phyloP scores from a whole-genome alignment of 2,113 vertebrate species.

The Fukomys damarensis region DNA sequence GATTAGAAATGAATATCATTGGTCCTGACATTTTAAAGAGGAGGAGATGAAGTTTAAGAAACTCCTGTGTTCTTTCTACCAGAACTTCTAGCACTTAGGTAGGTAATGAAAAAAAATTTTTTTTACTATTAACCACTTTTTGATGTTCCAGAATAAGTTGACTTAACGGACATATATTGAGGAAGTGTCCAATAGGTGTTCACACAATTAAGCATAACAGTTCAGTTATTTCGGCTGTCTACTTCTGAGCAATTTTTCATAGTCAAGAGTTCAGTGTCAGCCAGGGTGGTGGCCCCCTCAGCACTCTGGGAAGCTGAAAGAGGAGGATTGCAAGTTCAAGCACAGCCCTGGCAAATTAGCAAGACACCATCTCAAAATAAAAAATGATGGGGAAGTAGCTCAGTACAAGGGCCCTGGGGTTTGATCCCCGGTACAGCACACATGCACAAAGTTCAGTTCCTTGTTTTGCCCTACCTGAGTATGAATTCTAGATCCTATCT shows the following conservation, averaged over 20 bases:
- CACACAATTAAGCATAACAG: neutral
- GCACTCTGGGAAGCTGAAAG: neutral
- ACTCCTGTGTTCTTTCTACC: neutral
- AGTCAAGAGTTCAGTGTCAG: neutral
- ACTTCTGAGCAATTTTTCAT: neutral
- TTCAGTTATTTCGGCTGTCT: neutral
- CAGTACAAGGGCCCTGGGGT: neutral
- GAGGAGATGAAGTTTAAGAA: neutral
- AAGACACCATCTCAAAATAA: neutral
- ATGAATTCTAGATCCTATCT: neutral
- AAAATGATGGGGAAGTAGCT: neutral
- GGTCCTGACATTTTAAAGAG: conserved; percentile 8
- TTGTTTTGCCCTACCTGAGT: neutral
- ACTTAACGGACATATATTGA: conserved; percentile 5
- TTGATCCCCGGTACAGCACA: neutral
- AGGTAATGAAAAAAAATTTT: conserved; percentile 8
- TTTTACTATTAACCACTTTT: neutral
- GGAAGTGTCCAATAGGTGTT: neutral
- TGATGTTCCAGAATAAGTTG: neutral
- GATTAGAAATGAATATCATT: neutral
- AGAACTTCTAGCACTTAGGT: neutral
- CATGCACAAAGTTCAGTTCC: neutral
- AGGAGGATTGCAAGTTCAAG: neutral
- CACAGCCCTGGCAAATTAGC: neutral
- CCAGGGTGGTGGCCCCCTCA: neutral